Percentiles rank a stretch among this genome's conserved stretches.
phyloP scores from a whole-genome alignment of 2,888 invertebrate species.

The Drosophila diplacantha region DNA sequence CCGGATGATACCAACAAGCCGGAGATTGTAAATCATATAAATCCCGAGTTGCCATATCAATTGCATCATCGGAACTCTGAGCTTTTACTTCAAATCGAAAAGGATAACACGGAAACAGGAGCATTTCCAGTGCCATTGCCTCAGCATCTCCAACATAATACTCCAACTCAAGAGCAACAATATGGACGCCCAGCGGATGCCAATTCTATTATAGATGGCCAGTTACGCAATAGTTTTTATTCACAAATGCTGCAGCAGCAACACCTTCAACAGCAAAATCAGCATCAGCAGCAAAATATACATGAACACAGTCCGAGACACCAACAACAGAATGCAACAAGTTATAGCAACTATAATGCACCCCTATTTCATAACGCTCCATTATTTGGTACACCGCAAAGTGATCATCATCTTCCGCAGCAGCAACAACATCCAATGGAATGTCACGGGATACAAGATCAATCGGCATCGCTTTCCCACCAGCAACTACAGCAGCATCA shows the following conservation, averaged over 20 bases:
- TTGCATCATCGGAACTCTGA: constrained; percentile 43
- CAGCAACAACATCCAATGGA: constrained; percentile 65
- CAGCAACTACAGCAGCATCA: constrained; percentile 35
- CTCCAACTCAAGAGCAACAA: constrained; percentile 38
- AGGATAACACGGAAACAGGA: constrained; percentile 41
- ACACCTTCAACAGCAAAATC: constrained; percentile 35
- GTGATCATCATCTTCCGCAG: constrained; percentile 37
- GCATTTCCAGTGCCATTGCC: constrained; percentile 45
- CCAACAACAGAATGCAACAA: constrained; percentile 31
- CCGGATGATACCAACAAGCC: constrained; percentile 23
- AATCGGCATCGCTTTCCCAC: constrained; percentile 37
- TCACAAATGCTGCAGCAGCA: constrained; percentile 53
- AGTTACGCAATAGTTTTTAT: constrained; percentile 44
- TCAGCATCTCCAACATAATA: constrained; percentile 38
- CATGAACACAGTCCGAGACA: constrained; percentile 21
- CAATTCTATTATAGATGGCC: constrained; percentile 41
- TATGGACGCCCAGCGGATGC: constrained; percentile 42
- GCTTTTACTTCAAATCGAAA: constrained; percentile 54
- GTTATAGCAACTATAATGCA: constrained; percentile 48
- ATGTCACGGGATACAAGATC: constrained; percentile 75
- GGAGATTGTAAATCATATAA: constrained; percentile 19
- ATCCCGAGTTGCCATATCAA: constrained; percentile 22
- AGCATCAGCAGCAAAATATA: constrained; percentile 21
- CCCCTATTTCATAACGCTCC: constrained; percentile 59
- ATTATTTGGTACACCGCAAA: constrained; percentile 54